Conservation (phyloP, 2,888 invertebrate species). For the Cinara cedri region DNA sequence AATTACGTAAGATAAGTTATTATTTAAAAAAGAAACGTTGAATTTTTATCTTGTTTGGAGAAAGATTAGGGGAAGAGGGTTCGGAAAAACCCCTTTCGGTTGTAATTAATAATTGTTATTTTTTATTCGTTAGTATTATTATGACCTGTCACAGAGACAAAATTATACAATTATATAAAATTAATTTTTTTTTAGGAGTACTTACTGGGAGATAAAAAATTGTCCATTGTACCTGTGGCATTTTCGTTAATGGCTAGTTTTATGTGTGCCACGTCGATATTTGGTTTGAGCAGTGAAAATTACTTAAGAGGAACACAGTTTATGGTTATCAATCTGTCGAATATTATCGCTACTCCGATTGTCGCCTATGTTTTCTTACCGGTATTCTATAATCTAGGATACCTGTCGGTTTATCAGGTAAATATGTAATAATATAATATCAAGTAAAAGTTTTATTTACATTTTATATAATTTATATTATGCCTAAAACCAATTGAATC, state of each 20-base stretch:
- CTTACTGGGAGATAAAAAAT: slow-evolving; percentile 79
- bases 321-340: slow-evolving; percentile 78
- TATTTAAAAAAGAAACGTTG: background rate
- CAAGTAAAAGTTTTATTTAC: background rate
- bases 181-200: slow-evolving; percentile 71
- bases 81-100: background rate
- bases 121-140: no score
- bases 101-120: slow-evolving; percentile 19
- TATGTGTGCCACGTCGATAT: slow-evolving; percentile 86
- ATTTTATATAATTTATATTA: no score
- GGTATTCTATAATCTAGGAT: slow-evolving; percentile 82
- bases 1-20: background rate
- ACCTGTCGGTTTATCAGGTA: slow-evolving; percentile 87
- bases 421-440: background rate
- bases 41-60: background rate
- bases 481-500: no score
- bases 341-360: slow-evolving; percentile 78
- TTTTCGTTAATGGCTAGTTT: slow-evolving; percentile 91
- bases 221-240: slow-evolving; percentile 81
- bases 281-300: slow-evolving; percentile 87
- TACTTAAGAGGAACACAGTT: slow-evolving; percentile 85
- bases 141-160: no score
- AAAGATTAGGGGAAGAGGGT: no score
- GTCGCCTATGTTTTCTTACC: slow-evolving; percentile 80
- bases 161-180: no score